Base-by-base conservation (phyloP, 2,888 invertebrate genomes). In the Stenodema calcarata region DNA sequence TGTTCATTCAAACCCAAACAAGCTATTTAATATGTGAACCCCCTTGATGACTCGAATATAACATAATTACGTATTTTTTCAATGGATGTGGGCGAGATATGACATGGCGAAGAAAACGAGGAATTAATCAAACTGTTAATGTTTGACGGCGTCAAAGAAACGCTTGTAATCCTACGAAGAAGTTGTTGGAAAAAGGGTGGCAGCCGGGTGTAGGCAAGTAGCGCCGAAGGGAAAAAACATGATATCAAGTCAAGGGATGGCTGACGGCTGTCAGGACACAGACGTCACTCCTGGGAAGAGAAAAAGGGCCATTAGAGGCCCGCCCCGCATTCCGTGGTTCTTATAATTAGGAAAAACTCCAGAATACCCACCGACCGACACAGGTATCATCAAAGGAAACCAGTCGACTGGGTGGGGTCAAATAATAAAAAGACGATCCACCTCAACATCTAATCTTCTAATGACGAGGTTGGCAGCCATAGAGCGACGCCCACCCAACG, bases 291-390 rank as follows among this genome's bases (percentile, higher is more conserved):
- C 27, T n/a, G n/a, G 18, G 42, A 9, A 70, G 70, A 76, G 76
- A 41, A 76, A 76, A 76, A 41, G 76, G 42, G 76, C 76, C 76
- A 76, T 76, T 76, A 76, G 18, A 41, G 76, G n/a, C 35, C 27
- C 16, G 75, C 42, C 2, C 54, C 54, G 54, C 54, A 54, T 54
- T 54, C 54, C 54, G 18, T 18, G 35, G 76, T 41, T 76, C 76
- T 76, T 76, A 76, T 76, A 76, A 76, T 76, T 76, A 76, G 76
- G 35, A 76, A 76, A 76, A 76, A 42, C 76, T 41, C 76, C n/a
- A n/a, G 76, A 76, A 42, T 28, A 73, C 42, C 23, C 76, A 11
- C 35, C 23, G 4, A 18, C 70, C 70, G 30, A 23, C 30, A 28
- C 30, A 41, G 35, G 76, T 76, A 76, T 76, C 76, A 76, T 76